Evolutionary conservation across 2,888 invertebrate species (phyloP).

Genomic region (Oithona nana): DNA sequence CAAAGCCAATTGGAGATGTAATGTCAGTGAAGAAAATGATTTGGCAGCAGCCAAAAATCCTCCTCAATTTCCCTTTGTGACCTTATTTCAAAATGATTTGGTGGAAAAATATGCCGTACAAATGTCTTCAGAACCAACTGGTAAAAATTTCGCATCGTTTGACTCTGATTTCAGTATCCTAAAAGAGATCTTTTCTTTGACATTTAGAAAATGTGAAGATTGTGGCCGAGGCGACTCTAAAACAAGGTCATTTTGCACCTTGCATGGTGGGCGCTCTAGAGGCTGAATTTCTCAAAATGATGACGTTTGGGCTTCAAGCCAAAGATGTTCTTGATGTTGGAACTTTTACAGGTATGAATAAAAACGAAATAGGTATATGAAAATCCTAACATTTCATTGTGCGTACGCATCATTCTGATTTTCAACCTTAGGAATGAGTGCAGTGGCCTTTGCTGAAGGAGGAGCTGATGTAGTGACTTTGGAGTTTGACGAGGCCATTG

Average conservation of each 20-base stretch:
- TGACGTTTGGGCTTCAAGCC: background rate
- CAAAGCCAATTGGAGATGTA: background rate
- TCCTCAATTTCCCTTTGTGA: background rate
- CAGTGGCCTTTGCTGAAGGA: background rate
- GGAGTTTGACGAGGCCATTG: background rate
- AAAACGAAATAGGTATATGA: background rate
- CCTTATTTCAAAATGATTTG: background rate
- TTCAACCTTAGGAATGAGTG: background rate
- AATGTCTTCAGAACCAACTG: background rate
- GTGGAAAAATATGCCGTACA: background rate
- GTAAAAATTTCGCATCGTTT: too few relatives aligned
- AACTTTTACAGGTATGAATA: background rate
- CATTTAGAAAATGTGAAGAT: background rate
- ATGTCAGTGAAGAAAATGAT: background rate
- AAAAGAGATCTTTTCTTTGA: too few relatives aligned
- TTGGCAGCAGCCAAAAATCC: background rate
- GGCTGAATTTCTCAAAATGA: background rate
- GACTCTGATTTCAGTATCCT: too few relatives aligned
- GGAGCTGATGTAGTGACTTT: background rate
- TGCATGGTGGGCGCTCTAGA: background rate
- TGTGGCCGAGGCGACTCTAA: background rate
- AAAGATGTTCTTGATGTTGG: background rate
- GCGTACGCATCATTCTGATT: background rate
- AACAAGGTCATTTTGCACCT: slow-evolving; percentile 1
- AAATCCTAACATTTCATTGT: too few relatives aligned